These are phyloP conservation scores for Sebastes miniatus DNA, from an alignment of 2,797 vertebrate genomes.

Conservation along the genomic window DNA sequence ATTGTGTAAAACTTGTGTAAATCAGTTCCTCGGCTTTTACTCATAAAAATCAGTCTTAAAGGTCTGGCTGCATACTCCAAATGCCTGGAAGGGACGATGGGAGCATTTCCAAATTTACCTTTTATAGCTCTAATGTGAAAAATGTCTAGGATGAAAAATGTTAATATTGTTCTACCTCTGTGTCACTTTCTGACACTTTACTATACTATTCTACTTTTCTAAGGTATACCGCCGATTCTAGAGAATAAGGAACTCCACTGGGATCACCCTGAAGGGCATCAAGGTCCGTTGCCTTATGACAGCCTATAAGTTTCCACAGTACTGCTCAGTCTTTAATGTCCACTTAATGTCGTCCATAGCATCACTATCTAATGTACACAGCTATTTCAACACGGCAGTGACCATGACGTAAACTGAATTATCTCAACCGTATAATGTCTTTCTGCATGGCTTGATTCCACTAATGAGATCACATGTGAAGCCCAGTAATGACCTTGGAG, in stretches of 20 bases:
- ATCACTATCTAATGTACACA: neutral
- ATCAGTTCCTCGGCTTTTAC: neutral
- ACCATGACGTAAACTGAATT: slow-evolving; percentile 18
- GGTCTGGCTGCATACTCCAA: neutral
- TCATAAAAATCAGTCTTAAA: neutral
- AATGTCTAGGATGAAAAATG: neutral
- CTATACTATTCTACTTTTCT: neutral
- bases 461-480: slow-evolving; percentile 33
- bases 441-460: slow-evolving; percentile 31
- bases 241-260: neutral
- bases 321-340: slow-evolving; percentile 20
- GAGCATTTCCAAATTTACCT: neutral
- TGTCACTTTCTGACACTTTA: neutral
- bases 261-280: slow-evolving; percentile 9
- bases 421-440: slow-evolving; percentile 14
- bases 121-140: neutral
- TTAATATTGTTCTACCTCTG: neutral
- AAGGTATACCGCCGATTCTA: neutral
- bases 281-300: slow-evolving; percentile 15
- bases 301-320: neutral
- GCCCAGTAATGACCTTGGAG: slow-evolving; percentile 3
- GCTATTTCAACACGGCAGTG: slow-evolving; percentile 27
- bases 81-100: neutral
- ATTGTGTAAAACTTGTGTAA: neutral
- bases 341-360: neutral